These are phyloP conservation scores for Lagopus leucura DNA, from an alignment of 2,113 vertebrate species.

Conservation along the genomic window DNA sequence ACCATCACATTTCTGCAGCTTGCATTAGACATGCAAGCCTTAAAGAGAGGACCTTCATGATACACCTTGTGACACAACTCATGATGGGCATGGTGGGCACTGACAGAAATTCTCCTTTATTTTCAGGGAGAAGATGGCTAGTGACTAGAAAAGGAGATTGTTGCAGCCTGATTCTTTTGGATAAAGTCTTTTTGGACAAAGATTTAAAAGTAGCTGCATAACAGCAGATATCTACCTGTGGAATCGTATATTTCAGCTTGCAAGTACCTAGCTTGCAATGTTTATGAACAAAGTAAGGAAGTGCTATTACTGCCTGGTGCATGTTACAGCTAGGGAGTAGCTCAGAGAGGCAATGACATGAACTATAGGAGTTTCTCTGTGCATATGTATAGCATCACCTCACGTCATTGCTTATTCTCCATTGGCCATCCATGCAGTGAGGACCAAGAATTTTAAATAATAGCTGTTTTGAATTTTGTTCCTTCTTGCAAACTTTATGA, in stretches of 20 bases:
- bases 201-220: neutral
- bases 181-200: neutral
- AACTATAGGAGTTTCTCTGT: neutral
- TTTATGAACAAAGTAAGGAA: neutral
- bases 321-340: neutral
- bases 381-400: neutral
- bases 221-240: neutral
- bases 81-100: neutral
- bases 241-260: neutral
- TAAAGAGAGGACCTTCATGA: neutral
- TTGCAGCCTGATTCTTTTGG: neutral
- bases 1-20: neutral
- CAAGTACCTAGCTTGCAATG: neutral
- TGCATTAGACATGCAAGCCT: neutral
- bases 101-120: neutral
- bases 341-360: neutral
- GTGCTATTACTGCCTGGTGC: neutral
- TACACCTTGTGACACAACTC: neutral
- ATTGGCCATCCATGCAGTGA: neutral
- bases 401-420: neutral
- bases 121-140: neutral
- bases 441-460: neutral
- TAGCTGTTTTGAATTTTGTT: neutral
- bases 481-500: neutral
- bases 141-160: no score